These are phyloP conservation scores for Harpalus rufipes DNA, from an alignment of 2,888 invertebrate genomes.

Conservation along the genomic window DNA sequence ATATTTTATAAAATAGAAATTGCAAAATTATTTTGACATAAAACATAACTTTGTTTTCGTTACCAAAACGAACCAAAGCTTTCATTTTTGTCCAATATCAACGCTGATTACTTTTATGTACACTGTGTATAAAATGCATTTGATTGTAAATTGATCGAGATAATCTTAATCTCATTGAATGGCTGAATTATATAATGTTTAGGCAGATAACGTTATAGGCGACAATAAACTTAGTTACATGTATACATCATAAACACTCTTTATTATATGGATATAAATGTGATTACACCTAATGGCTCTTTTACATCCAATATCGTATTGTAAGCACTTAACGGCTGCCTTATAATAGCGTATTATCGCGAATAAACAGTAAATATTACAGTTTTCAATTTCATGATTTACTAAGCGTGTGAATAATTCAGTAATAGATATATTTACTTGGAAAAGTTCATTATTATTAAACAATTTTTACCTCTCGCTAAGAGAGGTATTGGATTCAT, in stretches of 20 bases:
- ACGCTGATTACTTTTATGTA: too few relatives aligned
- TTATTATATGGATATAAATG: not conserved
- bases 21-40: too few relatives aligned
- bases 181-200: not conserved
- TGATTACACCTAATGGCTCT: conserved; percentile 2
- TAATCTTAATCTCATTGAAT: conserved; percentile 14
- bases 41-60: too few relatives aligned
- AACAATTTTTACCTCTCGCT: too few relatives aligned
- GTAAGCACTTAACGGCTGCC: not conserved
- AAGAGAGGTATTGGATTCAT: too few relatives aligned
- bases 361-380: conserved; percentile 40
- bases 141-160: not conserved
- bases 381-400: conserved; percentile 28
- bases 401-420: not conserved
- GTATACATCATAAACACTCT: conserved; percentile 10
- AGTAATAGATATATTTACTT: too few relatives aligned
- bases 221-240: not conserved
- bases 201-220: not conserved
- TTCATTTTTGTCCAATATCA: too few relatives aligned
- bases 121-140: not conserved
- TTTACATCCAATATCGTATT: conserved; percentile 19
- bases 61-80: too few relatives aligned
- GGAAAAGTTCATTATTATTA: too few relatives aligned
- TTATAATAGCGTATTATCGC: not conserved
- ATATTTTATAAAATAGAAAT: too few relatives aligned